Evolutionary conservation across 2,797 vertebrate genomes (phyloP).

Genomic region (Tympanoctomys barrerae): DNA sequence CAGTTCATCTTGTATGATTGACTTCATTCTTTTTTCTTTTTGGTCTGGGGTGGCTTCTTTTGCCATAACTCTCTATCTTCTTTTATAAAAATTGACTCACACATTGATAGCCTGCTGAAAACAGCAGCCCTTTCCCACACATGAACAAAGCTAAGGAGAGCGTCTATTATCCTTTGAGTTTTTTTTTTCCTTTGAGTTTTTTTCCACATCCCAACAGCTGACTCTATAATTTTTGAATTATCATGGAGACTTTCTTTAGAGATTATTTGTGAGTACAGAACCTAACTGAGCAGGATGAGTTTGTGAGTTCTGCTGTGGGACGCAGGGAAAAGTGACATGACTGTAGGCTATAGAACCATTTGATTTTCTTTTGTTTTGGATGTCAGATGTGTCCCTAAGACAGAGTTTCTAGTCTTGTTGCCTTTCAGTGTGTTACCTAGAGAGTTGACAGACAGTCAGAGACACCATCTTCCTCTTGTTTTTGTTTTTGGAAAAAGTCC

Average conservation of each 20-base stretch:
- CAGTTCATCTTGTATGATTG: background rate
- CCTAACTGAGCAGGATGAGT: background rate
- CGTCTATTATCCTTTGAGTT: background rate
- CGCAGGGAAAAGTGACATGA: background rate
- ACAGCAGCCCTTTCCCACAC: background rate
- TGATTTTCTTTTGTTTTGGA: constrained; percentile 7
- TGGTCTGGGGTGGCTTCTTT: background rate
- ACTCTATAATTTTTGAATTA: constrained; percentile 38
- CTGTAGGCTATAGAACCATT: constrained; percentile 27
- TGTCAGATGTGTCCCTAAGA: constrained; percentile 7
- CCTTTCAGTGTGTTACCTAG: constrained; percentile 35
- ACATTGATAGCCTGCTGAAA: background rate
- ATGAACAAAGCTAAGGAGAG: constrained; percentile 33
- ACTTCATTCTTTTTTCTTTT: background rate
- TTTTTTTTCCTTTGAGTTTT: background rate
- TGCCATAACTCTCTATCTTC: background rate
- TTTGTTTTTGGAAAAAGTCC: constrained; percentile 57
- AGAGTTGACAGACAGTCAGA: constrained; percentile 61
- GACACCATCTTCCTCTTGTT: constrained; percentile 30
- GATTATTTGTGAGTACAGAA: constrained; percentile 38
- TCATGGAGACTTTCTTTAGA: constrained; percentile 27
- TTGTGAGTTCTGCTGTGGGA: constrained; percentile 34
- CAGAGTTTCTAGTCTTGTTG: constrained; percentile 24
- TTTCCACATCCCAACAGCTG: background rate
- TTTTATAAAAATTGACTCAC: background rate